Evolutionary conservation across 1,140 invertebrate genomes (phyloP).

Genomic region (Bombyx mori): DNA sequence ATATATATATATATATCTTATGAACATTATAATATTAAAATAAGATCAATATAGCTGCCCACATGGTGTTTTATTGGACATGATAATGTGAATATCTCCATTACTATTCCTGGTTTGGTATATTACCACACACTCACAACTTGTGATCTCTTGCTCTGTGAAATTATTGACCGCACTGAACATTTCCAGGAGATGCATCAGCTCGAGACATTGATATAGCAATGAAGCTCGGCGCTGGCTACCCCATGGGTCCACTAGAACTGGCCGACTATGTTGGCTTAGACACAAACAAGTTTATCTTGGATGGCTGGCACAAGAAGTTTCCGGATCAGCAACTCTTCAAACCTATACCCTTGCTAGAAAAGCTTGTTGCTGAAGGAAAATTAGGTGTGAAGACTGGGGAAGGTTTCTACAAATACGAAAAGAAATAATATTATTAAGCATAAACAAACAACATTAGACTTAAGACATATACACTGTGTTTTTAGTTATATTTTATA

Average conservation of each 20-base stretch:
- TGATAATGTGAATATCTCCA: too few relatives aligned
- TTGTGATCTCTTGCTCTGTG: too few relatives aligned
- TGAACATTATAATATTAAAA: too few relatives aligned
- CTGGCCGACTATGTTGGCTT: conserved; percentile 85
- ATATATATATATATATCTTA: too few relatives aligned
- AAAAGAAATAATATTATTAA: conserved; percentile 63
- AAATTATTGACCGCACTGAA: conserved; percentile 4
- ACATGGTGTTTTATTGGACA: too few relatives aligned
- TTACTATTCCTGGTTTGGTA: too few relatives aligned
- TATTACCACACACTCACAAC: too few relatives aligned
- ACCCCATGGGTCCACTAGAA: conserved; percentile 91
- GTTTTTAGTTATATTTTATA: not conserved
- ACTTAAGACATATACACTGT: too few relatives aligned
- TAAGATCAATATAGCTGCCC: too few relatives aligned
- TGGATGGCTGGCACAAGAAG: conserved; percentile 83
- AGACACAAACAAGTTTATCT: conserved; percentile 78
- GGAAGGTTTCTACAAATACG: conserved; percentile 90
- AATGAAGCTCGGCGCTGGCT: conserved; percentile 90
- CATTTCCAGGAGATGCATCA: conserved; percentile 74
- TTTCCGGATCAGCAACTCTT: conserved; percentile 85
- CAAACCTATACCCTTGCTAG: conserved; percentile 75
- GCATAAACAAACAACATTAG: too few relatives aligned
- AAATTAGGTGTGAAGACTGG: conserved; percentile 89
- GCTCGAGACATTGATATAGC: conserved; percentile 84
- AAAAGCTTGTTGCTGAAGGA: conserved; percentile 84